These are phyloP conservation scores for Chaetodon trifasciatus DNA, from an alignment of 2,797 vertebrate genomes.

Conservation along the genomic window DNA sequence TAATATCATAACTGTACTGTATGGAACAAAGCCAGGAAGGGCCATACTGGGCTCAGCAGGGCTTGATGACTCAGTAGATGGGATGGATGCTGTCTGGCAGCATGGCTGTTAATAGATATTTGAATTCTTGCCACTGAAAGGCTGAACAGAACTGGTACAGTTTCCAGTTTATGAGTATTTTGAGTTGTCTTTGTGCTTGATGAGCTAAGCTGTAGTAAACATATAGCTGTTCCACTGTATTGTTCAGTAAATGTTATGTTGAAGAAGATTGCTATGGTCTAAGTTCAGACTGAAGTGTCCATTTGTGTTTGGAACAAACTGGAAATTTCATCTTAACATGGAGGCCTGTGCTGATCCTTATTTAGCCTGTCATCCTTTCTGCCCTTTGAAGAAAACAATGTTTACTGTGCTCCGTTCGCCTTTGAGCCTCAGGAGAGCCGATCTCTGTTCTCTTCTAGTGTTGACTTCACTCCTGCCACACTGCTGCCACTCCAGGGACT, in stretches of 20 bases:
- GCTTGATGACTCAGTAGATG: neutral
- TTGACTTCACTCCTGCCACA: conserved; percentile 50
- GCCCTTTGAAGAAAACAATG: conserved; percentile 41
- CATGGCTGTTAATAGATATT: neutral
- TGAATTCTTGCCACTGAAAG: neutral
- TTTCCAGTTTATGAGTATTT: neutral
- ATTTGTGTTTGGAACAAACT: conserved; percentile 17
- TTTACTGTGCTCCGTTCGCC: conserved; percentile 37
- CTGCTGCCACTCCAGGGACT: conserved; percentile 37
- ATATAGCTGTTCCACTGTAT: neutral
- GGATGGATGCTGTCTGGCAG: neutral
- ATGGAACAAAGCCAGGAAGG: neutral
- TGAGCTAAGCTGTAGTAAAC: neutral
- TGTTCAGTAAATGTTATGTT: conserved; percentile 11
- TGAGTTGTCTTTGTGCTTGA: neutral
- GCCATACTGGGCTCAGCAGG: neutral
- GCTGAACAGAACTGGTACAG: neutral
- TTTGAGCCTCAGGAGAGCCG: conserved; percentile 29
- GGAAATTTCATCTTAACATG: conserved; percentile 28
- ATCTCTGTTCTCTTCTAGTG: conserved; percentile 39
- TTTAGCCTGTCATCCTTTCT: conserved; percentile 21
- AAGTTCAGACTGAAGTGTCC: conserved; percentile 6
- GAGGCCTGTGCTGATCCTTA: conserved; percentile 26
- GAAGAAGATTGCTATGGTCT: conserved; percentile 7
- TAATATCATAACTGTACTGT: neutral